phyloP scores from a whole-genome alignment of 2,888 invertebrate genomes.

The Ferdinandea cuprea region DNA sequence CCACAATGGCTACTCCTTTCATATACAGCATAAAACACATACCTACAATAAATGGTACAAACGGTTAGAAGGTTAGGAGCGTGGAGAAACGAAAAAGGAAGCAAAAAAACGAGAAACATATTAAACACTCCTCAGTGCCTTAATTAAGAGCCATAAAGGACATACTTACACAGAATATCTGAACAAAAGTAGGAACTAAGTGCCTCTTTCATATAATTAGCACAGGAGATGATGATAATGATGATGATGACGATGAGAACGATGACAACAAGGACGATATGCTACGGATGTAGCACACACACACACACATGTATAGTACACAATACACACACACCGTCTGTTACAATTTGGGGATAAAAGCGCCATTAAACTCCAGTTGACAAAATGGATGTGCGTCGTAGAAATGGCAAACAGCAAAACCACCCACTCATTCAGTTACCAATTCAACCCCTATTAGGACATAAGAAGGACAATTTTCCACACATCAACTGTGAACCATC shows the following conservation, averaged over 20 bases:
- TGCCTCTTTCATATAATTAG: conserved; percentile 74
- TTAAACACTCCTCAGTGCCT: conserved; percentile 75
- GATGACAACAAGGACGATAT: conserved; percentile 8
- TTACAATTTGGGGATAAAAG: conserved; percentile 60
- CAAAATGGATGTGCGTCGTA: conserved; percentile 70
- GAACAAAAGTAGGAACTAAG: conserved; percentile 75
- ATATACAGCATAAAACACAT: background rate
- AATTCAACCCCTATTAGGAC: conserved; percentile 74
- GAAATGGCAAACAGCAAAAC: conserved; percentile 63
- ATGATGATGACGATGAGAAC: conserved; percentile 60
- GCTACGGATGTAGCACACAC: background rate
- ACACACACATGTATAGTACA: background rate
- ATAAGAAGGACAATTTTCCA: conserved; percentile 74
- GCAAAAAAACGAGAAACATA: conserved; percentile 63
- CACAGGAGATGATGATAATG: conserved; percentile 72
- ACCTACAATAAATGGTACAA: conserved; percentile 30
- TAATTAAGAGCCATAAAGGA: conserved; percentile 75
- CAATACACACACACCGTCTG: background rate
- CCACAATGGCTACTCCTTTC: conserved; percentile 20
- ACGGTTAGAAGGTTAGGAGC: background rate
- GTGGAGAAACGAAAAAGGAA: conserved; percentile 1
- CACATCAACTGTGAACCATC: conserved; percentile 71
- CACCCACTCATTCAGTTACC: conserved; percentile 66
- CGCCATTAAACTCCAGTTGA: conserved; percentile 73
- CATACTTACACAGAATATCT: conserved; percentile 74